Evolutionary conservation across 2,113 vertebrate species (phyloP), one percentile per base, ranked within the genome.

Genomic region (Xenopus tropicalis): DNA sequence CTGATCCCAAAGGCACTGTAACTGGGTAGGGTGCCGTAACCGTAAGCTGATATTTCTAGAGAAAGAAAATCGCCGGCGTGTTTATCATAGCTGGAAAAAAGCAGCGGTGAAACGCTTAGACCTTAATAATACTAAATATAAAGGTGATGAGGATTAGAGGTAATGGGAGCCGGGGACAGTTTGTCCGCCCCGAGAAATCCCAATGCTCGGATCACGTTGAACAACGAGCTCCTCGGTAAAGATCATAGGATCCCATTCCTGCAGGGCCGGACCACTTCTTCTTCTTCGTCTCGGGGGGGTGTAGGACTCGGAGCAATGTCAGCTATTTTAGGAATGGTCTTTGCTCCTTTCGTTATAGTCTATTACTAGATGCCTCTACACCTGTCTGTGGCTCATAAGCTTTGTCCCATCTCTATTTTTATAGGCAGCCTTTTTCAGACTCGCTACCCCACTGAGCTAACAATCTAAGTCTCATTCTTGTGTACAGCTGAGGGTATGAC

Each of bases 1-100:
- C 70, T 71, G 81, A 84, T 61, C 77, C 79, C 83, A 82, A 54
- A 83, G 82, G 82, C 83, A 79, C 52, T 17, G 81, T 63, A 79
- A 76, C 78, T 84, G 2, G 82, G 82, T 82, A 78, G 70, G 70
- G 78, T 80, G 79, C 79, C 83, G 75, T 37, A 79, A 70, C 43
- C 56, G 62, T 72, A 83, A 83, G 78, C 77, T 73, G 77, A 69
- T 25, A 52, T 78, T 68, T 80, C 51, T 74, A 78, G 80, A 83
- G 78, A 51, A 52, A 23, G 57, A 58, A 70, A 48, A 16, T 42
- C 24, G n/a, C 42, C 42, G 72, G 42, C 58, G 8, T 62, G 66
- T 58, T 54, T 68, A 56, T 75, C 58, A 69, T 25, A 69, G 57
- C 44, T 61, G 29, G 44, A 23, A 52, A 74, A 52, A 75, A 44